phyloP scores from a whole-genome alignment of 2,888 invertebrate species.

The Diloba caeruleocephala region DNA sequence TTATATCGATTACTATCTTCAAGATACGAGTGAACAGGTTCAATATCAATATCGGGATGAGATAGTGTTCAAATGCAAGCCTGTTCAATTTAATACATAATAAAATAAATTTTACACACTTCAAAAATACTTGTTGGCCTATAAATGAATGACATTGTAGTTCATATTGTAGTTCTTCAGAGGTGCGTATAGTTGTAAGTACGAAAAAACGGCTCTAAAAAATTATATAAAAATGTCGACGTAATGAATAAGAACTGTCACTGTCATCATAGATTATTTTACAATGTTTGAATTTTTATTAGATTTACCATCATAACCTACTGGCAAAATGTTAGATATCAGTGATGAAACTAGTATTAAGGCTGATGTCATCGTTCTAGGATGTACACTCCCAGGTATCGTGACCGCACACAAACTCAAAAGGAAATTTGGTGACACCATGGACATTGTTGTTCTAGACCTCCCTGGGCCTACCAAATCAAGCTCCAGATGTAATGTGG shows the following conservation, averaged over 20 bases:
- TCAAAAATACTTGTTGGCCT: too few species aligned
- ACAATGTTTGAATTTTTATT: background rate
- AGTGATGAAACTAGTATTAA: conserved; percentile 60
- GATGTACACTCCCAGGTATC: conserved; percentile 82
- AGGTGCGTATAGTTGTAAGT: too few species aligned
- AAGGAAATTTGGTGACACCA: conserved; percentile 77
- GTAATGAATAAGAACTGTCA: background rate
- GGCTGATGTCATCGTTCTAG: conserved; percentile 82
- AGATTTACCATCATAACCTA: conserved; percentile 20
- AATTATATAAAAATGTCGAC: too few species aligned
- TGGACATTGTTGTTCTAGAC: conserved; percentile 81
- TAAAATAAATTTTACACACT: too few species aligned
- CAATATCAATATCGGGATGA: too few species aligned
- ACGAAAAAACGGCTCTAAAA: too few species aligned
- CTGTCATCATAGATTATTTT: conserved; percentile 15
- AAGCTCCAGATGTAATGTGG: conserved; percentile 69
- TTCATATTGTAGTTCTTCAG: background rate
- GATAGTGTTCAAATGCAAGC: too few species aligned
- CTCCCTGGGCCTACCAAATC: conserved; percentile 48
- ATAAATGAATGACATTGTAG: too few species aligned
- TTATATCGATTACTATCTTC: too few species aligned
- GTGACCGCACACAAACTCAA: conserved; percentile 82
- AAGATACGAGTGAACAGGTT: too few species aligned
- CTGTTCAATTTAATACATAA: too few species aligned
- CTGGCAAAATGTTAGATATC: conserved; percentile 53